Percentiles rank a stretch among this genome's conserved stretches.
Evolutionary conservation across 2,113 vertebrate genomes (phyloP).

Genomic region (Amphilophus citrinellus): DNA sequence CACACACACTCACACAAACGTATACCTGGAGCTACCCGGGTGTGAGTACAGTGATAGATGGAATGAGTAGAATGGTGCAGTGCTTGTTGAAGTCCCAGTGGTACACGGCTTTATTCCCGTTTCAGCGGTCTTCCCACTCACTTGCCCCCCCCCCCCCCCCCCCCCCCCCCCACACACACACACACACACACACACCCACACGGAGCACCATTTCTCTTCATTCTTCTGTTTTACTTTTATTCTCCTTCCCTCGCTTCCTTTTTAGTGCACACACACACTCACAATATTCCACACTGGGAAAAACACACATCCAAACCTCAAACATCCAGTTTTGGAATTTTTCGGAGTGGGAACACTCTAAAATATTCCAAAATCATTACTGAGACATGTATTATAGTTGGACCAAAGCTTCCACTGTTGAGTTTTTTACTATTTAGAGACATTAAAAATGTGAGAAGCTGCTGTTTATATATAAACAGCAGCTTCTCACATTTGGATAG

Average conservation of each 20-base stretch:
- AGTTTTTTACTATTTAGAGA: no score
- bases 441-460: no score
- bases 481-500: no score
- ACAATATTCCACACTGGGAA: no score
- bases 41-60: constrained; percentile 58
- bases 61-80: constrained; percentile 55
- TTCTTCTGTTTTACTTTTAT: neutral
- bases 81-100: constrained; percentile 56
- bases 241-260: neutral
- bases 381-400: no score
- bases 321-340: neutral
- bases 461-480: no score
- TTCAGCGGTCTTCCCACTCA: constrained; percentile 27
- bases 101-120: constrained; percentile 52
- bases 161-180: no score
- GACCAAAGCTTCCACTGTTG: no score
- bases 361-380: no score
- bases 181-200: neutral
- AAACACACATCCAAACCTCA: neutral
- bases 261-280: neutral
- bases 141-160: neutral
- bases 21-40: constrained; percentile 6
- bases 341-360: no score
- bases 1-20: neutral
- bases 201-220: neutral